phyloP scores from a whole-genome alignment of 2,888 invertebrate genomes.

The Sinohyriopsis cumingii region DNA sequence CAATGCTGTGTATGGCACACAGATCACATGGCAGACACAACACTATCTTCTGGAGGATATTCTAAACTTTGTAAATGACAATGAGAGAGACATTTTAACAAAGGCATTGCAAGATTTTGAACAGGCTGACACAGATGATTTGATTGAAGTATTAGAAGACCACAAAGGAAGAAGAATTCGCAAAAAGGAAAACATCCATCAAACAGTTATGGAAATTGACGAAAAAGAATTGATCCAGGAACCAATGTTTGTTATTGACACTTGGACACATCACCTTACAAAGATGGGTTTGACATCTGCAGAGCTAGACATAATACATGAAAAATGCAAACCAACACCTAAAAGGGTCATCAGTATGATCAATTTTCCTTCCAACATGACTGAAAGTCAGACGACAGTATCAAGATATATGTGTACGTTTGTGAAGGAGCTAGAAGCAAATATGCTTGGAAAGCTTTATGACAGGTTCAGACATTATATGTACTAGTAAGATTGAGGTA shows the following conservation, averaged over 20 bases:
- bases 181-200: background rate
- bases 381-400: background rate
- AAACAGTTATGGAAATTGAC: background rate
- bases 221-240: background rate
- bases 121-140: background rate
- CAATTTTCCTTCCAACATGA: background rate
- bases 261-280: background rate
- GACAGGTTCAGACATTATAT: background rate
- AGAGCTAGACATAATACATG: background rate
- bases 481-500: background rate
- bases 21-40: too few species aligned
- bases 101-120: too few species aligned
- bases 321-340: background rate
- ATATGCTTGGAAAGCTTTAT: background rate
- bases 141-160: background rate
- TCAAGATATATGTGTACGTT: background rate
- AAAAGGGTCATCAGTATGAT: background rate
- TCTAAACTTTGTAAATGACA: too few species aligned
- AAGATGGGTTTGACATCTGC: too few species aligned
- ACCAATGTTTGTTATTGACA: conserved; percentile 1
- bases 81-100: too few species aligned
- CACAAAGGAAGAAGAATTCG: background rate
- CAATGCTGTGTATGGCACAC: too few species aligned
- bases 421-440: conserved; percentile 2
- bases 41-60: too few species aligned